These are phyloP conservation scores for Passer domesticus DNA, from an alignment of 2,113 vertebrate genomes.

Conservation along the genomic window DNA sequence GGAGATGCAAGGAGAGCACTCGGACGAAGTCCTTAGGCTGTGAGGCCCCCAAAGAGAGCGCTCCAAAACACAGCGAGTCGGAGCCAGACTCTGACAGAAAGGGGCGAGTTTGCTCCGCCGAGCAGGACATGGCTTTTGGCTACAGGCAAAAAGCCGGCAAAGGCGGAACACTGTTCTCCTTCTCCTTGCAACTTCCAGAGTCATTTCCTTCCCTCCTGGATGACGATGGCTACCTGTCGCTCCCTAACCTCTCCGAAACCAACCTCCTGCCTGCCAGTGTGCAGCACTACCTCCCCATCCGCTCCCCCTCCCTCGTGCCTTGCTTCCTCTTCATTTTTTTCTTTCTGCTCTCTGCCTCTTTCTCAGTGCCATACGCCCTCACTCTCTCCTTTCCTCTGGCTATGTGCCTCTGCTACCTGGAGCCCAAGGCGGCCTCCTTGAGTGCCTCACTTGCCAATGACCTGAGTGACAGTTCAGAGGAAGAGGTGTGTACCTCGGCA, in stretches of 20 bases:
- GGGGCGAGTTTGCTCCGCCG: constrained; percentile 74
- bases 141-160: constrained; percentile 82
- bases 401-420: constrained; percentile 99
- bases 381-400: constrained; percentile 98
- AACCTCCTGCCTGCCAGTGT: constrained; percentile 88
- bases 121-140: constrained; percentile 80
- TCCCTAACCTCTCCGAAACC: constrained; percentile 91
- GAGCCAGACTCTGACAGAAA: constrained; percentile 77
- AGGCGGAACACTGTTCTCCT: constrained; percentile 90
- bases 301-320: constrained; percentile 93
- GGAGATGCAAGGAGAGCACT: constrained; percentile 85
- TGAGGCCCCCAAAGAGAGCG: constrained; percentile 61
- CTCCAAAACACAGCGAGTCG: constrained; percentile 32
- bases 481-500: constrained; percentile 92
- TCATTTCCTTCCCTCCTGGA: constrained; percentile 89
- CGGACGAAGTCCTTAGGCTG: constrained; percentile 66
- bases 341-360: constrained; percentile 96
- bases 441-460: constrained; percentile 95
- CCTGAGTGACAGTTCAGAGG: constrained; percentile 99
- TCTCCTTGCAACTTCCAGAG: constrained; percentile 97
- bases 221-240: constrained; percentile 94
- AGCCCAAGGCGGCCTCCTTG: constrained; percentile 98
- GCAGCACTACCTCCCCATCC: constrained; percentile 91
- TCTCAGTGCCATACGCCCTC: constrained; percentile 96
- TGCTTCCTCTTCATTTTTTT: constrained; percentile 99